Evolutionary conservation across 2,888 invertebrate species (phyloP).

Genomic region (Belgica antarctica): DNA sequence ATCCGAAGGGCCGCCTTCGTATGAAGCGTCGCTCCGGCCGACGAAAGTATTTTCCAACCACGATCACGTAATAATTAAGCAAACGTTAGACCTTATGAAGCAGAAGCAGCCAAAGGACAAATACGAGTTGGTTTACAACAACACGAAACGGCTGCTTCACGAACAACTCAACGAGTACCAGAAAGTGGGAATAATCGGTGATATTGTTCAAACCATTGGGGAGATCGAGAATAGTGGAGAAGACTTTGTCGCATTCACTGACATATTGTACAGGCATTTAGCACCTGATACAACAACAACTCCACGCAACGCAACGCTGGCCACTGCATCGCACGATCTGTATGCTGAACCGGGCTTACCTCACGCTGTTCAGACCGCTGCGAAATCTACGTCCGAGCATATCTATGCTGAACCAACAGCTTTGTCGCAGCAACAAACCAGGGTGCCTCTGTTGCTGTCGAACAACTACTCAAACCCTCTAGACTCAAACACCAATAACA

Average conservation of each 20-base stretch:
- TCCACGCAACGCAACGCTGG: conserved; percentile 45
- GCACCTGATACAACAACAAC: conserved; percentile 46
- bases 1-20: conserved; percentile 39
- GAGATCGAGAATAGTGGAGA: conserved; percentile 48
- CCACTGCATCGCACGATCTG: conserved; percentile 47
- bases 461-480: conserved; percentile 51
- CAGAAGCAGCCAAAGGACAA: conserved; percentile 49
- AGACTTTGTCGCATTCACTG: conserved; percentile 50
- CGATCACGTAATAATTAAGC: conserved; percentile 49
- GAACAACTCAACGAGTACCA: conserved; percentile 49
- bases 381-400: conserved; percentile 48
- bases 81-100: conserved; percentile 49
- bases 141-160: conserved; percentile 48
- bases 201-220: conserved; percentile 49
- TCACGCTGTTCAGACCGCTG: conserved; percentile 44
- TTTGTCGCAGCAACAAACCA: conserved; percentile 48
- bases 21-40: conserved; percentile 38
- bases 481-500: conserved; percentile 46
- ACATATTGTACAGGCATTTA: conserved; percentile 50
- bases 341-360: conserved; percentile 49
- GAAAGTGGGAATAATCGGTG: conserved; percentile 49
- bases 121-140: conserved; percentile 48
- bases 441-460: conserved; percentile 47
- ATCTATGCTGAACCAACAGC: conserved; percentile 52
- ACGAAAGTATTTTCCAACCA: conserved; percentile 47